Evolutionary conservation across 2,888 invertebrate species (phyloP).

Genomic region (Teinopalpus imperialis): DNA sequence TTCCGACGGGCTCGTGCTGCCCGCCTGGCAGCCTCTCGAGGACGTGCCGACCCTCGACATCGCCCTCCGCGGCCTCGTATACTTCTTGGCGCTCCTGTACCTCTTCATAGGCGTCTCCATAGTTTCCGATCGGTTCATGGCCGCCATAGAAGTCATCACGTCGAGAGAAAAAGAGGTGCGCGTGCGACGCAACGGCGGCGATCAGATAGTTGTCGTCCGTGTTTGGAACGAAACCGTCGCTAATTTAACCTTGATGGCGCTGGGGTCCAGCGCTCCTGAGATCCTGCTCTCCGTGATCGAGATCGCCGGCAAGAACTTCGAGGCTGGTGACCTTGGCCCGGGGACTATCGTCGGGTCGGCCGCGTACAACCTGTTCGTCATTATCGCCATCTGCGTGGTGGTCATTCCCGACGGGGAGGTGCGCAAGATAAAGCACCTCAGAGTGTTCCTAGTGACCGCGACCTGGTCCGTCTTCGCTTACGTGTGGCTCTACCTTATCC

Average conservation of each 20-base stretch:
- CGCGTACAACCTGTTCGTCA: slow-evolving; percentile 98
- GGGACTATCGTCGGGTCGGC: slow-evolving; percentile 99
- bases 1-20: slow-evolving; percentile 92
- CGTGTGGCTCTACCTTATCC: slow-evolving; percentile 98
- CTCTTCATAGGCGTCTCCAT: slow-evolving; percentile 99
- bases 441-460: slow-evolving; percentile 98
- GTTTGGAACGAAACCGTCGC: slow-evolving; percentile 99
- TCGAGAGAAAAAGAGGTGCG: slow-evolving; percentile 97
- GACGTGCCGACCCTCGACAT: slow-evolving; percentile 89
- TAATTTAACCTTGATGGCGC: slow-evolving; percentile 98
- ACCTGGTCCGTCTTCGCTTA: slow-evolving; percentile 99
- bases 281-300: slow-evolving; percentile 98
- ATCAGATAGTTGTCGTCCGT: slow-evolving; percentile 94
- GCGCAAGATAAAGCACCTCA: slow-evolving; percentile 96
- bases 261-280: slow-evolving; percentile 99
- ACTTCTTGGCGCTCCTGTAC: slow-evolving; percentile 94
- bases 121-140: slow-evolving; percentile 99
- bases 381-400: slow-evolving; percentile 96
- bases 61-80: slow-evolving; percentile 92
- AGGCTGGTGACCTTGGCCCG: slow-evolving; percentile 98
- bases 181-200: slow-evolving; percentile 93
- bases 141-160: slow-evolving; percentile 99
- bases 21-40: slow-evolving; percentile 93
- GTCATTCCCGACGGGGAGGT: slow-evolving; percentile 96
- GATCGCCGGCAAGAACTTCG: slow-evolving; percentile 96